A percentile compares a stretch with the other conserved stretches of the same genome.
phyloP scores from a whole-genome alignment of 2,113 vertebrate species.

The Leucopsar rothschildi region DNA sequence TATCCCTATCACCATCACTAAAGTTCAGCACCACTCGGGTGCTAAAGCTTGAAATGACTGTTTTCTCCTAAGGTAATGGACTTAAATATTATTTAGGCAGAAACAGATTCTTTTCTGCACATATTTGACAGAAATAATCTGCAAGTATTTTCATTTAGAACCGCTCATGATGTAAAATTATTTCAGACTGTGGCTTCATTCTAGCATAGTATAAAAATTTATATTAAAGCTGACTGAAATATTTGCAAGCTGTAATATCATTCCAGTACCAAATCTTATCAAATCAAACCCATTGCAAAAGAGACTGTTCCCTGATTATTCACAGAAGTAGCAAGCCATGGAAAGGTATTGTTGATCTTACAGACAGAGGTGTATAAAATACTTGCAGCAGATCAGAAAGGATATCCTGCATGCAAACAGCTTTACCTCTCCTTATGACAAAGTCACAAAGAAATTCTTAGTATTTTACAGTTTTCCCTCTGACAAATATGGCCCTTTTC shows the following conservation, averaged over 20 bases:
- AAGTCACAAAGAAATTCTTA: not conserved
- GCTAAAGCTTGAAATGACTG: slow-evolving; percentile 16
- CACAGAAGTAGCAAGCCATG: not conserved
- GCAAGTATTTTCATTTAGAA: slow-evolving; percentile 31
- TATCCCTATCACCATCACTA: not conserved
- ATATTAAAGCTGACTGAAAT: slow-evolving; percentile 36
- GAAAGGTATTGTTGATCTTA: not conserved
- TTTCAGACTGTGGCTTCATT: slow-evolving; percentile 11
- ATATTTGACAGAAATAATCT: slow-evolving; percentile 29
- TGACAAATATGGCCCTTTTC: not conserved
- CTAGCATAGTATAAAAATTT: not conserved
- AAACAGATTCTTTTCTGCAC: slow-evolving; percentile 18
- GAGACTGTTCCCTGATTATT: not conserved
- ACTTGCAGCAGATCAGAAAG: not conserved
- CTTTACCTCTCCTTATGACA: not conserved
- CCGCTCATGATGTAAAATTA: not conserved
- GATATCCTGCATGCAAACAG: not conserved
- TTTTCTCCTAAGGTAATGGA: slow-evolving; percentile 36
- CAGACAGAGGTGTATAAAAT: not conserved
- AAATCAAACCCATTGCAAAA: not conserved
- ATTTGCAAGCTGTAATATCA: slow-evolving; percentile 23
- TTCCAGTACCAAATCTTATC: not conserved
- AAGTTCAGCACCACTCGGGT: not conserved
- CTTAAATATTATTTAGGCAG: slow-evolving; percentile 13
- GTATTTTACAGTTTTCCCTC: not conserved